A percentile compares a stretch with the other conserved stretches of the same genome.
Conservation (phyloP, 2,888 invertebrate genomes). For the Euplagia quadripunctaria region DNA sequence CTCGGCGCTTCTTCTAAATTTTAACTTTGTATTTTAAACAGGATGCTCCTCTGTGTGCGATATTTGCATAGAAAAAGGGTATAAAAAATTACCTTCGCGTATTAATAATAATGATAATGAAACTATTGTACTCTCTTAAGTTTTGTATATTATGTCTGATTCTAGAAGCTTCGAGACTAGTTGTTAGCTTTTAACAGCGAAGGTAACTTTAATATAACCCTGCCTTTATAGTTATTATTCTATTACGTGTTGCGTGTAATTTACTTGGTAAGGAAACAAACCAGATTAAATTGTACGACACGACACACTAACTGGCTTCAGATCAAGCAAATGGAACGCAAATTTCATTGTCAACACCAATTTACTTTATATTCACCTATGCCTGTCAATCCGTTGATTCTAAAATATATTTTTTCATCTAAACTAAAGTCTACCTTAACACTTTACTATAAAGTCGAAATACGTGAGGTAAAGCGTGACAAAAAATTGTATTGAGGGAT, state of each 20-base stretch:
- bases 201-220: background rate
- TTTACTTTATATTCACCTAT: conserved; percentile 56
- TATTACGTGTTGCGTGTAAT: conserved; percentile 13
- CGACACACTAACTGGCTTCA: conserved; percentile 34
- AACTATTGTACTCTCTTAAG: too few species aligned
- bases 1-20: too few species aligned
- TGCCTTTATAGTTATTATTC: conserved; percentile 6
- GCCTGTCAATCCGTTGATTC: conserved; percentile 34
- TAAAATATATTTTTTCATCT: conserved; percentile 12
- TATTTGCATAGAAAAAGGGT: too few species aligned
- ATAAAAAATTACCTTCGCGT: too few species aligned
- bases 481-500: conserved; percentile 7
- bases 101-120: too few species aligned
- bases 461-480: background rate
- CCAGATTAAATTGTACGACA: conserved; percentile 32
- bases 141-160: too few species aligned
- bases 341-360: conserved; percentile 69
- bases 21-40: too few species aligned
- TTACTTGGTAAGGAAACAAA: conserved; percentile 16
- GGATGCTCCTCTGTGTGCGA: too few species aligned
- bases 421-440: conserved; percentile 22
- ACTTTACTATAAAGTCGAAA: conserved; percentile 6
- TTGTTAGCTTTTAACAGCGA: too few species aligned
- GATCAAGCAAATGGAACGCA: conserved; percentile 61
- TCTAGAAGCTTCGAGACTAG: too few species aligned